Evolutionary conservation across 2,888 invertebrate genomes (phyloP).

Genomic region (Trichopoda pennipes): DNA sequence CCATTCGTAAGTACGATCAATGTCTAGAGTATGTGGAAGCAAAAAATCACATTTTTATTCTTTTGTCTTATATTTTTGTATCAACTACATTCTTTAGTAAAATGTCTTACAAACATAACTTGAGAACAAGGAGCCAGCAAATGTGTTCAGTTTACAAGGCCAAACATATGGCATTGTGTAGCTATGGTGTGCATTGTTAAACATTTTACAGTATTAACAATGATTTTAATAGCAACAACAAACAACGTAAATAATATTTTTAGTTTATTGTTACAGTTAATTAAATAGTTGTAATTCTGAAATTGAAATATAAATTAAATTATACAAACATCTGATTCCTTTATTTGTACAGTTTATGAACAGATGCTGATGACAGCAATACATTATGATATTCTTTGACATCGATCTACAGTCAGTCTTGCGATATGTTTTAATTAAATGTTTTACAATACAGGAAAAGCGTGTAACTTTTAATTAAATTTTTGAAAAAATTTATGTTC

Average conservation of each 20-base stretch:
- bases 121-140: no score
- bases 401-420: neutral
- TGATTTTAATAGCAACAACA: neutral
- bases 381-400: neutral
- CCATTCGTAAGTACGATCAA: neutral
- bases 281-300: slow-evolving; percentile 42
- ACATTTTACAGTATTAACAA: no score
- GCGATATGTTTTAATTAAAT: no score
- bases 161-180: no score
- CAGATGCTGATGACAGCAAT: neutral
- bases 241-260: neutral
- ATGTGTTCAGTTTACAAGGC: no score
- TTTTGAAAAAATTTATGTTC: no score
- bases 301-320: slow-evolving; percentile 3
- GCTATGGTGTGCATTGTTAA: no score
- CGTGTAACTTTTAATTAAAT: no score
- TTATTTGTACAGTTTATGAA: neutral
- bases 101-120: neutral
- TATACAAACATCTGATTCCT: neutral
- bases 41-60: neutral
- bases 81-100: neutral
- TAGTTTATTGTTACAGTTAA: slow-evolving; percentile 42
- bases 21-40: neutral
- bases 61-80: neutral
- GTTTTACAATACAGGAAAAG: no score